Evolutionary conservation across 2,888 invertebrate species (phyloP), one percentile per base, ranked within the genome.

Genomic region (Ommatoiulus sabulosus): DNA sequence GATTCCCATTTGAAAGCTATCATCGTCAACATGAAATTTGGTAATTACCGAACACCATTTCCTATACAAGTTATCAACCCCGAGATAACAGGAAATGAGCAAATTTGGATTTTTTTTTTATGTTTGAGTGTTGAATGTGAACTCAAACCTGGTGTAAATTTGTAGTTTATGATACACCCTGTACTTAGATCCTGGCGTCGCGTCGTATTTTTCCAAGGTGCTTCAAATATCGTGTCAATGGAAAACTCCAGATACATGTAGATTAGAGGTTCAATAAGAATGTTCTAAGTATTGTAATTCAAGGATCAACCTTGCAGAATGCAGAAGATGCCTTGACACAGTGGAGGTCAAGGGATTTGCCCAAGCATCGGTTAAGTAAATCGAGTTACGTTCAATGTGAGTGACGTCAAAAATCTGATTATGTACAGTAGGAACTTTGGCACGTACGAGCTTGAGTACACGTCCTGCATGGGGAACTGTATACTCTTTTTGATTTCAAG

Each of bases 401-500:
- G 24, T 72, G 72, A 72, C 72, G 72, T 72, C 72, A 72, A 6
- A 63, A 63, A 20, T 20, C 20, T 63, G 17, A 17, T 57, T 57
- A 17, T 57, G 5, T n/a, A n/a, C n/a, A n/a, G n/a, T 5, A n/a
- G 24, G n/a, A n/a, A 72, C 72, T 72, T 72, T 72, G 72, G n/a
- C 72, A 72, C 72, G 10, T 72, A 72, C 72, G 10, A 72, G n/a
- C 24, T 72, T 5, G 72, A 72, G 72, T 24, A 24, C 12, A 72
- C 24, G 1, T 24, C 3, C 24, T 72, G 52, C 6, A 6, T 46
- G 3, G 63, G 63, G 20, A 72, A 72, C 24, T 72, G 12, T 52
- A 72, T 72, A 72, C 24, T 72, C 72, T 72, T 72, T 35, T 24
- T n/a, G 72, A 72, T 72, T 72, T 72, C 72, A 20, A 63, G 63